A percentile compares a stretch with the other conserved stretches of the same genome.
Conservation (phyloP, 2,797 vertebrate genomes). For the Xenopus petersii region DNA sequence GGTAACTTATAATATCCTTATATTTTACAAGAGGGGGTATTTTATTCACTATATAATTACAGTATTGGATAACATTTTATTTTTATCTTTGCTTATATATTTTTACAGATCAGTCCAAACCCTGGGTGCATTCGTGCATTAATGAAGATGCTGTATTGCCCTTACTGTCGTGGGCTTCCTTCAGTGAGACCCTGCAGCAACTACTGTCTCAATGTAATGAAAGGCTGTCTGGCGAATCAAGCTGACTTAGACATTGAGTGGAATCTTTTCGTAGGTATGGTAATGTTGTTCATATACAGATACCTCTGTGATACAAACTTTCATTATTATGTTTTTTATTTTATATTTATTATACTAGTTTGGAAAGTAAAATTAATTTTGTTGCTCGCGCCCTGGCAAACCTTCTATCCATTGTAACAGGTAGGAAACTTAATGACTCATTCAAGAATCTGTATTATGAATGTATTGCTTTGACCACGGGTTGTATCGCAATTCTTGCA, state of each 20-base stretch:
- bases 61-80: constrained; percentile 1
- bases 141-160: constrained; percentile 95
- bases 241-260: constrained; percentile 92
- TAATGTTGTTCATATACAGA: not conserved
- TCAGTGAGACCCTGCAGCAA: constrained; percentile 84
- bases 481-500: too few relatives aligned
- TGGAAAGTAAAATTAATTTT: too few relatives aligned
- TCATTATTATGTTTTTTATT: too few relatives aligned
- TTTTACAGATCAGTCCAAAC: constrained; percentile 83
- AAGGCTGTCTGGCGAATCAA: constrained; percentile 91
- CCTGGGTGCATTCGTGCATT: constrained; percentile 83
- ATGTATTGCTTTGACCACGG: too few relatives aligned
- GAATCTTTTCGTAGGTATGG: constrained; percentile 94
- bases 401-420: too few relatives aligned
- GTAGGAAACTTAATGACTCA: too few relatives aligned
- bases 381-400: too few relatives aligned
- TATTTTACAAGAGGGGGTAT: too few relatives aligned
- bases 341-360: too few relatives aligned
- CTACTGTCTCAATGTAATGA: constrained; percentile 96
- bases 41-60: not conserved
- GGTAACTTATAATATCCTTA: too few relatives aligned
- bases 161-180: constrained; percentile 84
- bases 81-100: constrained; percentile 36
- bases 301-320: too few relatives aligned
- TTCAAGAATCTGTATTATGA: too few relatives aligned